Conservation (phyloP, 2,888 invertebrate genomes). For the Cantharis nigra region DNA sequence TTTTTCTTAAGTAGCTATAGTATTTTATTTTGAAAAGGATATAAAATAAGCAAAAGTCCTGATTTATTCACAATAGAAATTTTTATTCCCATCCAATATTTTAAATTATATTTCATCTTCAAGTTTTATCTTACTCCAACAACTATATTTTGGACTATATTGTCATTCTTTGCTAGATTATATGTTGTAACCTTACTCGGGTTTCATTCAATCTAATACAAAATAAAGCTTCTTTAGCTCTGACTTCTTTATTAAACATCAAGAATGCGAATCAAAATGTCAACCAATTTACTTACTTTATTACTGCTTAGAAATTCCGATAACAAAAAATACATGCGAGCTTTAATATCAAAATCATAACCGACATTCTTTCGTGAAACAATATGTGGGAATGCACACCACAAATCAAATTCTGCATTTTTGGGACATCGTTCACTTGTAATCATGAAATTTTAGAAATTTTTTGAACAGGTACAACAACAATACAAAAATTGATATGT, state of each 20-base stretch:
- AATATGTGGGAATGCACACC: neutral
- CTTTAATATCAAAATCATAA: neutral
- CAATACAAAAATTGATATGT: no score
- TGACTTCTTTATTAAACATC: constrained; percentile 28
- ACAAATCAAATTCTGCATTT: neutral
- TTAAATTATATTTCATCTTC: constrained; percentile 27
- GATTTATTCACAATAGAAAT: neutral
- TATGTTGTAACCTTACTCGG: constrained; percentile 28
- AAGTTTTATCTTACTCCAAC: constrained; percentile 19
- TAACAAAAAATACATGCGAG: constrained; percentile 18
- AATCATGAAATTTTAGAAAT: neutral
- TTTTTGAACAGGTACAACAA: neutral
- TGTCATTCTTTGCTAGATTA: constrained; percentile 26
- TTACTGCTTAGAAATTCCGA: constrained; percentile 5
- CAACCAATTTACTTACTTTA: constrained; percentile 30
- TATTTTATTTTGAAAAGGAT: neutral
- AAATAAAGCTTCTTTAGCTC: constrained; percentile 31
- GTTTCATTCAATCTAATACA: constrained; percentile 32
- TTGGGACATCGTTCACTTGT: neutral
- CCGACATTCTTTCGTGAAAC: neutral
- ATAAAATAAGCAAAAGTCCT: neutral
- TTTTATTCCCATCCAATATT: constrained; percentile 17
- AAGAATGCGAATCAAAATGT: constrained; percentile 30
- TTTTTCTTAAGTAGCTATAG: neutral
- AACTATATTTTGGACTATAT: constrained; percentile 13